Base-by-base conservation (phyloP, 1,140 invertebrate genomes). In the Bombus consobrinus region DNA sequence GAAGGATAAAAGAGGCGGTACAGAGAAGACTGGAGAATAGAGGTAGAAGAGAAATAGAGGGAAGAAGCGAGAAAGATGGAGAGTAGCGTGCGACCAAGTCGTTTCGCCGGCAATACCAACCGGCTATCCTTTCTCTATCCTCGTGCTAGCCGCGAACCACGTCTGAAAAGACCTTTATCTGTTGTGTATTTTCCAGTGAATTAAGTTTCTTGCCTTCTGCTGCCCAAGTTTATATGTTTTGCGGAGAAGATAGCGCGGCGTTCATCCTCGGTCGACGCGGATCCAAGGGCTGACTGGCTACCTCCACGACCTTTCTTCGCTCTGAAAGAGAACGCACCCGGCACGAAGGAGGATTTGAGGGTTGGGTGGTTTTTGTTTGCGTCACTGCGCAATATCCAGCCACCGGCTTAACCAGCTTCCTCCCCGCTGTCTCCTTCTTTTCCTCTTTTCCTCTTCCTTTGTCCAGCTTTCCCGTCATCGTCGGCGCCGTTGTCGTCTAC, bases 121-220 rank as follows among this genome's bases (percentile, higher is more conserved):
- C 83, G 74, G 83, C 66, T 41, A 76, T 81, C 43, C 41, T 34
- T 66, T 32, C 64, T 18, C 69, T 73, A 1, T 13, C 77, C 4
- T 39, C 22, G 22, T 41, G 12, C 43, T 39, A n/a, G n/a, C 37
- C 69, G 43, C 39, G 62, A 73, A 39, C 47, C 82, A 69, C 83
- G 88, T 90, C 72, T 84, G 83, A 87, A 88, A 89, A 82, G 89
- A 91, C 89, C 91, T 92, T 91, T 88, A 92, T 91, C 91, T 88
- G 90, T 92, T 86, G 88, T 92, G 92, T 91, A 92, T 92, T 92
- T 92, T 92, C 90, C 91, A 89, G 75, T 89, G 90, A 92, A 92
- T 92, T 92, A 90, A 91, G 90, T 92, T 92, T 91, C 91, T 91
- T 92, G 91, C 89, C 87, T 92, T 90, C 89, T 90, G 87, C 90